These are phyloP conservation scores for Mamestra brassicae DNA, from an alignment of 2,888 invertebrate genomes.

Conservation along the genomic window DNA sequence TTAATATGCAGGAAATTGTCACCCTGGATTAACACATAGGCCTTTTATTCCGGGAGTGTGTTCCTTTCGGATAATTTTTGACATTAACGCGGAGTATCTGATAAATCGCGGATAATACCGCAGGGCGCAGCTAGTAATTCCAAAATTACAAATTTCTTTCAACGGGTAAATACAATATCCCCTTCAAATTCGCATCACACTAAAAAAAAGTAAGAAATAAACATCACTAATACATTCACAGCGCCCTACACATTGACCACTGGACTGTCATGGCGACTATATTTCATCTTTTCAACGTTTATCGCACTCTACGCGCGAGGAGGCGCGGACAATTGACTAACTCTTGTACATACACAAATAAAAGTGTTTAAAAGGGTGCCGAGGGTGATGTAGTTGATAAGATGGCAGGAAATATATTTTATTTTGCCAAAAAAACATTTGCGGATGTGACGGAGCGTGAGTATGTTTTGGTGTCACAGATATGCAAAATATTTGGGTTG, in stretches of 20 bases:
- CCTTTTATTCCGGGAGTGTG: no score
- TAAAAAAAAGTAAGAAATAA: conserved; percentile 62
- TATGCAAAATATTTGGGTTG: neutral
- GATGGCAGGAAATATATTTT: conserved; percentile 51
- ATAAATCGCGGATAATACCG: no score
- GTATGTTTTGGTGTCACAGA: conserved; percentile 9
- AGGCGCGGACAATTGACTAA: conserved; percentile 80
- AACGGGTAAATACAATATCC: neutral
- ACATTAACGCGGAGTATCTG: no score
- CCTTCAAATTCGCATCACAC: neutral
- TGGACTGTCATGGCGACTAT: conserved; percentile 77
- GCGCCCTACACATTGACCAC: conserved; percentile 71
- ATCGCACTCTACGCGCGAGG: conserved; percentile 81
- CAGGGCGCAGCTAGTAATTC: no score
- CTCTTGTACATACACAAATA: conserved; percentile 74
- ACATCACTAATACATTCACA: conserved; percentile 59
- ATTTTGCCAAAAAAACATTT: conserved; percentile 38
- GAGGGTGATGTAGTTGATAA: conserved; percentile 70
- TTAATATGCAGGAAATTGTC: no score
- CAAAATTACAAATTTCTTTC: no score
- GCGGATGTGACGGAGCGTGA: conserved; percentile 9
- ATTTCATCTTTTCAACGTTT: conserved; percentile 87
- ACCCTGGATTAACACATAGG: no score
- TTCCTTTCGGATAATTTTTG: no score
- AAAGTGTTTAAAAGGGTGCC: conserved; percentile 71